Base-by-base conservation (phyloP, 92 coral and sea anemone genomes). In the Meandrina meandrites region DNA sequence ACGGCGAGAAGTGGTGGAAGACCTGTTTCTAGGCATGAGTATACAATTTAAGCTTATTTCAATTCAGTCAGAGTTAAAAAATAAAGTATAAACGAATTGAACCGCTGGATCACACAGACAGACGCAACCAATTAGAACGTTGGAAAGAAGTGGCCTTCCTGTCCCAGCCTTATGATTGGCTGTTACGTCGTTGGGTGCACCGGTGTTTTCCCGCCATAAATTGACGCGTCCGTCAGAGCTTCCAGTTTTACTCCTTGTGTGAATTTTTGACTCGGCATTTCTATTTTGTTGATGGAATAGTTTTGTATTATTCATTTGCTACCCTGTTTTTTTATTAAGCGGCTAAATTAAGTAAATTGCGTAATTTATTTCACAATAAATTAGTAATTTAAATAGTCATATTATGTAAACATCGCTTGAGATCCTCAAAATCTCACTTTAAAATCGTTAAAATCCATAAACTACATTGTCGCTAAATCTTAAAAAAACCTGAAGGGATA, bases 1-100 rank as follows among this genome's bases (percentile, higher is more conserved):
- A 85, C 42, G 75, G 79, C 32, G 13, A 45, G 30, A 18, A 66
- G 3, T 89, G 86, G 88, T 48, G 75, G 83, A 58, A 90, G 21
- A 73, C n/a, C 21, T 84, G 88, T 24, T 83, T 50, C 7, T n/a
- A 34, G 76, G 45, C n/a, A 71, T 71, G 45, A 31, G 37, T 31
- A 71, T 62, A 11, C 69, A 62, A 62, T 62, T 62, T 62, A 0
- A 22, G 1, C n/a, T n/a, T n/a, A n/a, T n/a, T n/a, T n/a, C n/a
- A 21, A 4, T 58, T 58, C 1, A 58, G 28, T 58, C 27, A 6
- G 19, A 17, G 17, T 58, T 58, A 24, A 58, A 9, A 21, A 21
- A 1, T 19, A 18, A 17, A 57, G 0, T 1, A 24, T 8, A 10
- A 12, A 28, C 18, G 1, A 1, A 66, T 62, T 31, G 0, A 1